phyloP scores from a whole-genome alignment of 2,113 vertebrate genomes.

The Orthonyx spaldingii region DNA sequence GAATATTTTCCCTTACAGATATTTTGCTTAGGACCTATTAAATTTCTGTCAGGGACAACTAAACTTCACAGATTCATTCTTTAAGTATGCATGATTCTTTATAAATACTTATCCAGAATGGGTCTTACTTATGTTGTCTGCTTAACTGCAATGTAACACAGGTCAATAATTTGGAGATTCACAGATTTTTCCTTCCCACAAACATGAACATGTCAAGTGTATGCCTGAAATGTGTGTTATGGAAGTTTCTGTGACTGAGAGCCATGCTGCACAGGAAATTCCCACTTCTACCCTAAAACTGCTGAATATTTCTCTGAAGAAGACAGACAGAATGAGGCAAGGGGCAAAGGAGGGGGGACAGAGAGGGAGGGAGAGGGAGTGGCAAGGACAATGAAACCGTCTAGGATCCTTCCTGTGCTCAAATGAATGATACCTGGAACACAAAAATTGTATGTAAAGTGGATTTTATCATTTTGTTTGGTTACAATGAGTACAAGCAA shows the following conservation, averaged over 20 bases:
- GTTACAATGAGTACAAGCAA: background rate
- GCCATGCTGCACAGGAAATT: background rate
- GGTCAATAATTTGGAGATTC: background rate
- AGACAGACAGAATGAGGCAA: background rate
- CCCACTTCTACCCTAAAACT: background rate
- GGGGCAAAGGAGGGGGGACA: background rate
- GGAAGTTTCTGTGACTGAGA: background rate
- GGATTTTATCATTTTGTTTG: background rate
- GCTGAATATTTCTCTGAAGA: background rate
- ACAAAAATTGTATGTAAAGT: background rate
- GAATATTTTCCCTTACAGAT: background rate
- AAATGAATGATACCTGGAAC: background rate
- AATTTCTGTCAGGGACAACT: background rate
- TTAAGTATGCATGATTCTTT: background rate
- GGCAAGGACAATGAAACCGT: background rate
- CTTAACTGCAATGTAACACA: background rate
- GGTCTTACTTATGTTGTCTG: background rate
- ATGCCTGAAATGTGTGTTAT: background rate
- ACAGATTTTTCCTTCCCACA: background rate
- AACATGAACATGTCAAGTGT: background rate
- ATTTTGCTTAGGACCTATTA: background rate
- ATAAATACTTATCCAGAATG: background rate
- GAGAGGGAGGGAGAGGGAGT: background rate
- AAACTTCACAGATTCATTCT: background rate
- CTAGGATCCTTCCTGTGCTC: background rate